A percentile compares a stretch with the other conserved stretches of the same genome.
Evolutionary conservation across 1,140 invertebrate genomes (phyloP).

Genomic region (Macrosteles quadrilineatus): DNA sequence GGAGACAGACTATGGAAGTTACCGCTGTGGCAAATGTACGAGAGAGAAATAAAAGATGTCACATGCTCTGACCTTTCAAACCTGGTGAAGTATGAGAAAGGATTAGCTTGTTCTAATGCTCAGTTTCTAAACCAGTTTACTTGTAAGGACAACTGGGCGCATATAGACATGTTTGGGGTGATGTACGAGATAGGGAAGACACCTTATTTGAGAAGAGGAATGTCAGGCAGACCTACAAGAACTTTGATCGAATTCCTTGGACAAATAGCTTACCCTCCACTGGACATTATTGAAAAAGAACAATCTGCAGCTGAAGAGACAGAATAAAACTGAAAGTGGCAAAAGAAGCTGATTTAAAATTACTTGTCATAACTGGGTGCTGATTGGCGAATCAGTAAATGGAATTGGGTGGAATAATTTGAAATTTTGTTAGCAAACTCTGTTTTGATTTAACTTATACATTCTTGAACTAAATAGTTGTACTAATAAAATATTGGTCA

Average conservation of each 20-base stretch:
- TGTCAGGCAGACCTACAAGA: constrained; percentile 79
- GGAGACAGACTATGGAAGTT: constrained; percentile 68
- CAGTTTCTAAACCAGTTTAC: constrained; percentile 63
- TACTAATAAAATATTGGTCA: no score
- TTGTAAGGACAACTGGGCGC: constrained; percentile 56
- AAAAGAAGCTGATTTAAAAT: background rate
- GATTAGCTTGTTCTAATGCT: constrained; percentile 58
- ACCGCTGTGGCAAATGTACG: constrained; percentile 60
- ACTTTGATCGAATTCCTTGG: constrained; percentile 75
- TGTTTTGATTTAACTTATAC: background rate
- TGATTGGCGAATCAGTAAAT: no score
- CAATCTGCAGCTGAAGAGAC: background rate
- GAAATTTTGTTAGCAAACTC: background rate
- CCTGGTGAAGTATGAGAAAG: constrained; percentile 40
- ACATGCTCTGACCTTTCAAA: constrained; percentile 31
- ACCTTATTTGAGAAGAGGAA: constrained; percentile 67
- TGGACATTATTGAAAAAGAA: constrained; percentile 23
- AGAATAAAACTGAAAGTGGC: background rate
- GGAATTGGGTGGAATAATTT: no score
- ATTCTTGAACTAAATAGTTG: background rate
- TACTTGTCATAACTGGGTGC: background rate
- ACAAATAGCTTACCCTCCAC: constrained; percentile 39
- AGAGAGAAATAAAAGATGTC: constrained; percentile 46
- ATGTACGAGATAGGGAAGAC: constrained; percentile 61
- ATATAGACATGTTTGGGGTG: constrained; percentile 62